Conservation (phyloP, 2,797 vertebrate genomes). For the Rhinichthys osculus region DNA sequence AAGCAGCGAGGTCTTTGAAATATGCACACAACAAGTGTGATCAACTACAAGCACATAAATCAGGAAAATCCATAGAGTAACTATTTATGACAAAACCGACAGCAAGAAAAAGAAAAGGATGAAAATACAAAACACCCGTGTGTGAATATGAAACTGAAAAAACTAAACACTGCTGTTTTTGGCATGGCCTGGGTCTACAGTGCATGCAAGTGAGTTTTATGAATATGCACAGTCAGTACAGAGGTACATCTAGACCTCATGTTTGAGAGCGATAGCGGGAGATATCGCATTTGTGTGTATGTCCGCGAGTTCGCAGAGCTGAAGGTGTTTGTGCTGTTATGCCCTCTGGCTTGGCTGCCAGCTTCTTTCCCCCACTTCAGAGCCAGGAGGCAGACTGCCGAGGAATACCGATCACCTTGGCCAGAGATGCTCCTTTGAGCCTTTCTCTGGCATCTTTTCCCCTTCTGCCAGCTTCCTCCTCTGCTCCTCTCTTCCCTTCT, state of each 20-base stretch:
- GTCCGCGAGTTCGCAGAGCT: slow-evolving; percentile 73
- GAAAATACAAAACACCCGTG: background rate
- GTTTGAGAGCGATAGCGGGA: slow-evolving; percentile 61
- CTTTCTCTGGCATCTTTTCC: slow-evolving; percentile 99
- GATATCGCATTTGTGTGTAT: slow-evolving; percentile 32
- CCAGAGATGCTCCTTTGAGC: slow-evolving; percentile 99
- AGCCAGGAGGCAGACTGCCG: slow-evolving; percentile 99
- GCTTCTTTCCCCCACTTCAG: slow-evolving; percentile 99
- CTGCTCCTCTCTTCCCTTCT: slow-evolving; percentile 99
- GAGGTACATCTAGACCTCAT: background rate
- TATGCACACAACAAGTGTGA: slow-evolving; percentile 5
- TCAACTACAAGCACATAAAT: background rate
- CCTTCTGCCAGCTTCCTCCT: slow-evolving; percentile 99
- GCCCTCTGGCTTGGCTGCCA: slow-evolving; percentile 99
- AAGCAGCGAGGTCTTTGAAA: slow-evolving; percentile 4
- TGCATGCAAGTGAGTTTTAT: background rate
- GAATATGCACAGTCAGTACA: slow-evolving; percentile 37
- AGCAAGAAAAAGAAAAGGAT: background rate
- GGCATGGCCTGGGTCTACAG: background rate
- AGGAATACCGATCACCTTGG: slow-evolving; percentile 99
- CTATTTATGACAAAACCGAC: background rate
- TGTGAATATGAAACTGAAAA: background rate
- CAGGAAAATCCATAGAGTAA: background rate
- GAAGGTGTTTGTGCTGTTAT: slow-evolving; percentile 99
- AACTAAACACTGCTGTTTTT: background rate